phyloP scores from a whole-genome alignment of 2,888 invertebrate species.

The Polia nebulosa region DNA sequence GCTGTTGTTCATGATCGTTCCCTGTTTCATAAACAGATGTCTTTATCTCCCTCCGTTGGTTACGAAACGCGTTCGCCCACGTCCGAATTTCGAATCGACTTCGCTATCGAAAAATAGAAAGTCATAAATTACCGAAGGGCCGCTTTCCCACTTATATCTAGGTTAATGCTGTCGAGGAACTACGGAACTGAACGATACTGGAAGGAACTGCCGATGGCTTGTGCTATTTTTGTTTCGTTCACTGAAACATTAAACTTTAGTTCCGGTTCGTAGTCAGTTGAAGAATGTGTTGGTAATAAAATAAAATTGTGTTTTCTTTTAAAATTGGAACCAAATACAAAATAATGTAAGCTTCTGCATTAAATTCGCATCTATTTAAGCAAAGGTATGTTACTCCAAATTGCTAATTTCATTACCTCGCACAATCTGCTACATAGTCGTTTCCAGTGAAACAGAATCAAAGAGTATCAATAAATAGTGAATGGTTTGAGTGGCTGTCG shows the following conservation, averaged over 20 bases:
- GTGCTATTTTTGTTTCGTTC: slow-evolving; percentile 54
- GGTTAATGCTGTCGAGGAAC: slow-evolving; percentile 78
- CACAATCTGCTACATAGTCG: slow-evolving; percentile 1
- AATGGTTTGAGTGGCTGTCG: slow-evolving; percentile 49
- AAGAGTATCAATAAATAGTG: slow-evolving; percentile 44
- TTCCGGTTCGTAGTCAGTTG: slow-evolving; percentile 41
- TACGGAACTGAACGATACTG: slow-evolving; percentile 66
- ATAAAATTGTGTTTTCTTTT: not conserved
- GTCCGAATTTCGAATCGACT: slow-evolving; percentile 82
- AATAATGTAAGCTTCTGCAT: not conserved
- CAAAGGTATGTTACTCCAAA: not conserved
- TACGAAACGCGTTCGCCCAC: slow-evolving; percentile 87
- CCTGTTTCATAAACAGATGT: slow-evolving; percentile 63
- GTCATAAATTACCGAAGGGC: slow-evolving; percentile 87
- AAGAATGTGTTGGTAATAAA: slow-evolving; percentile 25
- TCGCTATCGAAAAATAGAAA: slow-evolving; percentile 90
- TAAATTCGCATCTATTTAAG: not conserved
- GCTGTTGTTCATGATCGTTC: slow-evolving; percentile 45
- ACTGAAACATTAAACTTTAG: slow-evolving; percentile 55
- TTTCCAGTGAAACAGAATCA: slow-evolving; percentile 42
- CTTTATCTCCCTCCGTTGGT: slow-evolving; percentile 69
- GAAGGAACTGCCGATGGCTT: slow-evolving; percentile 59
- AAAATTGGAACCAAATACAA: not conserved
- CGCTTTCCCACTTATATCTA: slow-evolving; percentile 85
- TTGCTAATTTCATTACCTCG: not conserved